phyloP scores from a whole-genome alignment of 2,888 invertebrate species.

The Parnassius mnemosyne region DNA sequence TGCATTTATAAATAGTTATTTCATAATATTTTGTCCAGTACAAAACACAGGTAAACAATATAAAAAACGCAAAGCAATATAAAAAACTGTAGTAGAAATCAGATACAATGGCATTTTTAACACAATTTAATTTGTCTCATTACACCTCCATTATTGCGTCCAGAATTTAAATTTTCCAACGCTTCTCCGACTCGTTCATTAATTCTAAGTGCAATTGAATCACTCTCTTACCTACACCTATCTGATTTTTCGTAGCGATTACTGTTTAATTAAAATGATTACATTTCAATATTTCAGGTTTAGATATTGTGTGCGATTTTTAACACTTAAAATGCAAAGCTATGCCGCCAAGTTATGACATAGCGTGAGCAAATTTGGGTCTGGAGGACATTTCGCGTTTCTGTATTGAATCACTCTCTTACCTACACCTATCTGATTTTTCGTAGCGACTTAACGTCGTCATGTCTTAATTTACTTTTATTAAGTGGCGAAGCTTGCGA shows the following conservation, averaged over 20 bases:
- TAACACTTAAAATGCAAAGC: too few species aligned
- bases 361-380: too few species aligned
- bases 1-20: too few species aligned
- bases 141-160: background rate
- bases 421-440: background rate
- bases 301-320: too few species aligned
- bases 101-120: background rate
- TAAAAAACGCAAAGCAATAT: too few species aligned
- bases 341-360: too few species aligned
- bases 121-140: background rate
- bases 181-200: background rate
- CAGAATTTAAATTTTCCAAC: background rate
- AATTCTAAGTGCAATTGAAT: conserved; percentile 1
- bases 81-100: background rate
- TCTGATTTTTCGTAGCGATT: background rate
- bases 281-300: too few species aligned
- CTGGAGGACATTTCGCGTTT: too few species aligned
- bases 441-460: background rate
- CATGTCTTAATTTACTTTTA: too few species aligned
- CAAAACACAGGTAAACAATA: too few species aligned
- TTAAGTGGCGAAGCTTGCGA: too few species aligned
- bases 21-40: too few species aligned
- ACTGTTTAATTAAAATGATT: background rate
- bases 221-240: background rate
- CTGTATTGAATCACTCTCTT: background rate